These are phyloP conservation scores for Echeneis naucrates DNA, from an alignment of 2,797 vertebrate genomes.

Conservation along the genomic window DNA sequence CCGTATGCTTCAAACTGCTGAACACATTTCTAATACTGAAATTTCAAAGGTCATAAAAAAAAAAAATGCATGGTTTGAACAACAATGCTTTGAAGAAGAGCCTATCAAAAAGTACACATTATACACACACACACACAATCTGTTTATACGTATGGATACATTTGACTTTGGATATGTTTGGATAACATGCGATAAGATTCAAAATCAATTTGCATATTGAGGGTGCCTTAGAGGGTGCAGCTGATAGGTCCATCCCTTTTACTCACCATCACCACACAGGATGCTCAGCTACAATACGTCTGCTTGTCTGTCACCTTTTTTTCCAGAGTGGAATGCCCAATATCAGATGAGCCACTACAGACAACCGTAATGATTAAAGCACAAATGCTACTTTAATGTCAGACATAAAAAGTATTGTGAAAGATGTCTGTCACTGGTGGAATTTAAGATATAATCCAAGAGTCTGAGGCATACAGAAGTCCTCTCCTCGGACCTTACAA, in stretches of 20 bases:
- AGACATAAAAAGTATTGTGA: not conserved
- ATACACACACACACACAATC: not conserved
- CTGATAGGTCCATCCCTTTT: not conserved
- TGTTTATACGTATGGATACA: not conserved
- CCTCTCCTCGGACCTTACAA: not conserved
- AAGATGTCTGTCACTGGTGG: not conserved
- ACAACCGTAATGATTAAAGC: not conserved
- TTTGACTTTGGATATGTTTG: not conserved
- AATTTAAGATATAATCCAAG: not conserved
- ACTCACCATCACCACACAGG: not conserved
- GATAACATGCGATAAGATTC: not conserved
- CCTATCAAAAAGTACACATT: not conserved
- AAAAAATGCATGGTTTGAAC: not conserved
- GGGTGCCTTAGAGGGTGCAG: not conserved
- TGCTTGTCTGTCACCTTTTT: not conserved
- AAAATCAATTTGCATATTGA: not conserved
- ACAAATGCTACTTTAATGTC: not conserved
- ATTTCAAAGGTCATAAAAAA: not conserved
- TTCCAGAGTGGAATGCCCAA: not conserved
- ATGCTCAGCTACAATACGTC: not conserved
- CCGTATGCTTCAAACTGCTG: not conserved
- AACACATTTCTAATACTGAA: not conserved
- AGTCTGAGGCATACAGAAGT: not conserved
- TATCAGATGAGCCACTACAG: not conserved
- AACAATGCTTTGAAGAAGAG: not conserved